Evolutionary conservation across 2,113 vertebrate genomes (phyloP), one percentile per base, ranked within the genome.

Genomic region (Thryonomys swinderianus): DNA sequence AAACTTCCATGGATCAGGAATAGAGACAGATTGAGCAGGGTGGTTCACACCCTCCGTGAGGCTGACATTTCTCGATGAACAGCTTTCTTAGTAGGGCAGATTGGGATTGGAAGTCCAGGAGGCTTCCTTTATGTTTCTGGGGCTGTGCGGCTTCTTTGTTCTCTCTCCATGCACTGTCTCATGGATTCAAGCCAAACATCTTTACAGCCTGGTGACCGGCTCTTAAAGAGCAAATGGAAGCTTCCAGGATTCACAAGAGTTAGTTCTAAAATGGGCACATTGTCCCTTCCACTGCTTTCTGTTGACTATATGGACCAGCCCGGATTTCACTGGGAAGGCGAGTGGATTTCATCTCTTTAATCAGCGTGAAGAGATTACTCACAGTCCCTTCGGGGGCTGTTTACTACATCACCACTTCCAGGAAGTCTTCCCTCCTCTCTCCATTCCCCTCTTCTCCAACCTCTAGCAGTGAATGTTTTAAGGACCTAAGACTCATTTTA

Each of bases 401-500:
- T 34, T 80, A 18, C 83, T 20, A 12, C 42, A 23, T 66, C 32
- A n/a, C 32, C 3, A 92, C 20, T 78, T 79, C 57, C 34, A 69
- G 89, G 27, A 89, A 86, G 37, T 74, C 83, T 76, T 76, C 25
- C 42, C 59, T 81, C 30, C 59, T 51, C 61, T 96, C 42, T 87
- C n/a, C 57, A 62, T 30, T 40, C 3, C 32, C 7, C 5, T 59
- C 37, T 73, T 25, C 48, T 80, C 4, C 45, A 73, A 27, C 12
- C 25, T 40, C 3, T 37, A 30, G 37, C 7, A 81, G 20, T 30
- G 53, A 23, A 32, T 30, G 3, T 57, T 55, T 45, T 3, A 16
- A 55, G 69, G 6, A 1, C 55, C 57, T 64, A 53, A n/a, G 25
- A 30, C 7, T 20, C 23, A 37, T 80, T n/a, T 67, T 85, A 67